Conservation (phyloP, 2,888 invertebrate genomes). For the Carabus problematicus region DNA sequence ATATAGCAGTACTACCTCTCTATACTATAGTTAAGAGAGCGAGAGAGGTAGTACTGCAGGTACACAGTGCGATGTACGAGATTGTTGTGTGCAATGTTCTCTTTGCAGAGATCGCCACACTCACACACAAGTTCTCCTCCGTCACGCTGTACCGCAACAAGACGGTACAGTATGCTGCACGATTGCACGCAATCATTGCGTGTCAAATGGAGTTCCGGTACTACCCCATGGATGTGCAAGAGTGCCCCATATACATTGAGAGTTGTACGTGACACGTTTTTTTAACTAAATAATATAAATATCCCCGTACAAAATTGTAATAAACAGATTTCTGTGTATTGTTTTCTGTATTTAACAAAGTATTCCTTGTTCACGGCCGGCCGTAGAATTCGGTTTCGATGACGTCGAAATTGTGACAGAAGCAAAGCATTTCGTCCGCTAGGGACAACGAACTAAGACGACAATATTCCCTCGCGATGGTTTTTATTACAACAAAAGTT, state of each 20-base stretch:
- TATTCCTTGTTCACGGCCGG: too few relatives aligned
- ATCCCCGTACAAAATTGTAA: background rate
- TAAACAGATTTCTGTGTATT: too few relatives aligned
- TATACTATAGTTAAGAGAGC: background rate
- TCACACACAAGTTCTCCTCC: constrained; percentile 82
- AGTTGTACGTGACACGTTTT: constrained; percentile 91
- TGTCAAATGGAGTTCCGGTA: constrained; percentile 89
- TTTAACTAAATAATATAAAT: background rate
- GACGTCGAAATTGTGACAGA: too few relatives aligned
- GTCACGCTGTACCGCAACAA: constrained; percentile 81
- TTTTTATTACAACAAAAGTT: too few relatives aligned
- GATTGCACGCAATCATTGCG: constrained; percentile 85
- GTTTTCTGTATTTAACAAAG: too few relatives aligned
- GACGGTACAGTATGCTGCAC: constrained; percentile 79
- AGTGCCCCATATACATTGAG: constrained; percentile 82
- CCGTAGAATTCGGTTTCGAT: too few relatives aligned
- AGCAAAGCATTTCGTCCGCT: too few relatives aligned
- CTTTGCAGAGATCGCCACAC: constrained; percentile 76
- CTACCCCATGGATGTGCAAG: constrained; percentile 87
- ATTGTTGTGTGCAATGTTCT: background rate
- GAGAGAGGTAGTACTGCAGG: too few relatives aligned
- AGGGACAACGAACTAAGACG: too few relatives aligned
- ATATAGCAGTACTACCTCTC: too few relatives aligned
- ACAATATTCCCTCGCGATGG: too few relatives aligned
- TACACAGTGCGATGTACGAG: too few relatives aligned